These are phyloP conservation scores for Ophion costatus DNA, from an alignment of 2,888 invertebrate species.

Conservation along the genomic window DNA sequence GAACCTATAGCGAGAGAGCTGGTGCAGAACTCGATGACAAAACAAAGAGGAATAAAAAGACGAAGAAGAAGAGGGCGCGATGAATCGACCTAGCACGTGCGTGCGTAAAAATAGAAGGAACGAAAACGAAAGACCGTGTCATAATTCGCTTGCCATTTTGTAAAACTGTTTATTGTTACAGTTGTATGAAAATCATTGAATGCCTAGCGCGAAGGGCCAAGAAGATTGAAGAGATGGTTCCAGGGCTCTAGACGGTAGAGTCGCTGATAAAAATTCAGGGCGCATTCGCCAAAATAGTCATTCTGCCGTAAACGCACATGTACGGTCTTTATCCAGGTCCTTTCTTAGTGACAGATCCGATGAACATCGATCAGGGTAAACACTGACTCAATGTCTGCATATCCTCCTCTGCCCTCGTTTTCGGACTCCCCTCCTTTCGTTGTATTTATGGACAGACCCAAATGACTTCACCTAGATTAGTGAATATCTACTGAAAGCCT, in stretches of 20 bases:
- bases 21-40: conserved; percentile 62
- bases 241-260: neutral
- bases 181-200: neutral
- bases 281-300: conserved; percentile 72
- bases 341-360: conserved; percentile 76
- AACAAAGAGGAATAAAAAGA: conserved; percentile 35
- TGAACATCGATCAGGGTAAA: conserved; percentile 48
- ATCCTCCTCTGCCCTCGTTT: conserved; percentile 81
- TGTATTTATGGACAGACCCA: too few species aligned
- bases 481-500: too few species aligned
- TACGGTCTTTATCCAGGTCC: conserved; percentile 73
- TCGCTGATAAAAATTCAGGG: conserved; percentile 69
- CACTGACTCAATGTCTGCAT: conserved; percentile 70
- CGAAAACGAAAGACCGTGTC: neutral
- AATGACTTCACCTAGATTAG: too few species aligned
- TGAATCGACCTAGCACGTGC: conserved; percentile 57
- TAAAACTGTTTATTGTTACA: neutral
- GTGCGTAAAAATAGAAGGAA: conserved; percentile 27
- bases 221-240: neutral
- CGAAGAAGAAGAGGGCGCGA: conserved; percentile 17
- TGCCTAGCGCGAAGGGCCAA: neutral
- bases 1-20: conserved; percentile 43
- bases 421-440: conserved; percentile 79
- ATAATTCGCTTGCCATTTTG: conserved; percentile 12
- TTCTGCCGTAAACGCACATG: conserved; percentile 75